phyloP scores from a whole-genome alignment of 2,797 vertebrate species.

The Poliocrania exsul region DNA sequence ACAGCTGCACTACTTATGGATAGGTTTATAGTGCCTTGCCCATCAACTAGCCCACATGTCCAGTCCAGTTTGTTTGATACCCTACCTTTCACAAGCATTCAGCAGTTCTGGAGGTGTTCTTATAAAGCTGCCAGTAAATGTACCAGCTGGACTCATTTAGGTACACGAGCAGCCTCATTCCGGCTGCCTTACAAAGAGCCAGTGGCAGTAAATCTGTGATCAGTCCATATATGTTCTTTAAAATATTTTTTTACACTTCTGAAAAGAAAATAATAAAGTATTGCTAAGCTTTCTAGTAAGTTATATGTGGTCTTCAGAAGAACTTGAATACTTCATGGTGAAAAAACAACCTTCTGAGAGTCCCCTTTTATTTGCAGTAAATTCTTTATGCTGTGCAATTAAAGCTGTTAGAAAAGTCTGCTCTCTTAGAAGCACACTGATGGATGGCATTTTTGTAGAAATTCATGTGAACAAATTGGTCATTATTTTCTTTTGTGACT shows the following conservation, averaged over 20 bases:
- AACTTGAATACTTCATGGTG: constrained; percentile 30
- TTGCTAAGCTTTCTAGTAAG: constrained; percentile 67
- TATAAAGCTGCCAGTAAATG: constrained; percentile 82
- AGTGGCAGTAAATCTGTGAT: constrained; percentile 79
- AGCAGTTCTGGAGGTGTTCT: constrained; percentile 80
- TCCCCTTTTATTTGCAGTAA: constrained; percentile 59
- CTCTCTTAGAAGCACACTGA: constrained; percentile 30
- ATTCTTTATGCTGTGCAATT: constrained; percentile 49
- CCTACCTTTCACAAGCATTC: constrained; percentile 74
- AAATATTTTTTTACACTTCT: constrained; percentile 82
- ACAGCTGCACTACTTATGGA: constrained; percentile 83
- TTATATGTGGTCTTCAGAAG: constrained; percentile 49
- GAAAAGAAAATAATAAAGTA: constrained; percentile 76
- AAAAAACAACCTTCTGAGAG: constrained; percentile 47
- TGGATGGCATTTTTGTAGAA: constrained; percentile 33
- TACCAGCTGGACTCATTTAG: constrained; percentile 85
- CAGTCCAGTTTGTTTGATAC: constrained; percentile 81
- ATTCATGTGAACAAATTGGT: constrained; percentile 52
- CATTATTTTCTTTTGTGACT: constrained; percentile 54
- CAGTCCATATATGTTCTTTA: constrained; percentile 79
- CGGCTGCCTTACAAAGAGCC: constrained; percentile 72
- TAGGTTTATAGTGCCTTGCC: constrained; percentile 78
- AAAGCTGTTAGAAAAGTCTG: constrained; percentile 47
- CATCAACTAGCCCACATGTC: constrained; percentile 79
- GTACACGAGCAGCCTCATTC: constrained; percentile 73